These are phyloP conservation scores for Heliconius hewitsoni DNA, from an alignment of 1,140 invertebrate genomes.

Conservation along the genomic window DNA sequence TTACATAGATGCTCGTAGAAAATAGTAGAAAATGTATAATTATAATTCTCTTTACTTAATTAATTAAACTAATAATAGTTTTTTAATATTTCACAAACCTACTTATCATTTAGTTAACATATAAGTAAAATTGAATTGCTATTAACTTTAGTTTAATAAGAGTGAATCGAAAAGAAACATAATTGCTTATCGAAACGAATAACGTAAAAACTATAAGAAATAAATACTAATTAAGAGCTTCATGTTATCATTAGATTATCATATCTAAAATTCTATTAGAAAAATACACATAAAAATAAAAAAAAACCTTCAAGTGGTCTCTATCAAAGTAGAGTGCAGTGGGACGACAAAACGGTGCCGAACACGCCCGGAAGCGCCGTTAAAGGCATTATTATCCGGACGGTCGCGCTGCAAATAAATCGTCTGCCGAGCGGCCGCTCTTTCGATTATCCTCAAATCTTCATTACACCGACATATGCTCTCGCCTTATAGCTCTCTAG, in stretches of 20 bases:
- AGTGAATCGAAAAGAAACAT: neutral
- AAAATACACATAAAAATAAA: slow-evolving; percentile 23
- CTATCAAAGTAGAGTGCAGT: slow-evolving; percentile 42
- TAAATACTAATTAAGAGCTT: neutral
- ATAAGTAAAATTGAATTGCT: no score
- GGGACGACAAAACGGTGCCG: slow-evolving; percentile 45
- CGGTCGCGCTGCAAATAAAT: slow-evolving; percentile 80
- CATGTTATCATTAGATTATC: neutral
- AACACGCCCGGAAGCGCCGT: slow-evolving; percentile 69
- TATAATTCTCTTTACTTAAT: no score
- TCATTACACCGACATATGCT: slow-evolving; percentile 77
- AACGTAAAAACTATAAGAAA: neutral
- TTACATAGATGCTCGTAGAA: no score
- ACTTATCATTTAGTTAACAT: no score
- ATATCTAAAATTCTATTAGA: neutral
- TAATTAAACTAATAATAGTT: no score
- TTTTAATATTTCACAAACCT: no score
- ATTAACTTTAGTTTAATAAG: no score
- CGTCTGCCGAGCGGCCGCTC: slow-evolving; percentile 69
- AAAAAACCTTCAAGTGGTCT: slow-evolving; percentile 7
- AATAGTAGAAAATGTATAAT: no score
- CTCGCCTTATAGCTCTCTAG: slow-evolving; percentile 45
- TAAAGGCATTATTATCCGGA: slow-evolving; percentile 80
- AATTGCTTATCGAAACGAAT: neutral
- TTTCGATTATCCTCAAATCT: slow-evolving; percentile 81